Base-by-base conservation (phyloP, 2,888 invertebrate species). In the Amiota communis region DNA sequence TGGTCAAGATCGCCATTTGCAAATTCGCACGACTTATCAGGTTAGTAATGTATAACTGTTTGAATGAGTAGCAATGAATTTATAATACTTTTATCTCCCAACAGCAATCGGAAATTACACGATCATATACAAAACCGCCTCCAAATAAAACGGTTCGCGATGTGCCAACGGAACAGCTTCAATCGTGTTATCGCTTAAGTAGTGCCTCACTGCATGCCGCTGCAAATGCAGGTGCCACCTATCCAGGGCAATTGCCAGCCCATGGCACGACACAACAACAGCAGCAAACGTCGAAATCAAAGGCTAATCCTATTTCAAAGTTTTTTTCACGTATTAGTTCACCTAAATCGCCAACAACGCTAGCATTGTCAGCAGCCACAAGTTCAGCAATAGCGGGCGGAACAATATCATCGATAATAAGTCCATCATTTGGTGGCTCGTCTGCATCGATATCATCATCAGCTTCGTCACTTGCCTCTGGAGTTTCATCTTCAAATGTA, bases 121-220 rank as follows among this genome's bases (percentile, higher is more conserved):
- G 92, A 88, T 92, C 92, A 89, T 92, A 92, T 85, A 92, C 93
- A 80, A 92, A 92, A 89, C 92, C 93, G 85, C 93, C 93, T 83
- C 93, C 93, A 87, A 93, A 93, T 90, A 93, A 93, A 90, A 92
- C 92, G 89, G 92, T 93, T 89, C 92, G 92, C 91, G 93, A 93
- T 91, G 92, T 93, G 89, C 93, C 93, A 85, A 68, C 67, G 13
- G 67, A 68, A 23, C 67, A 68, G 13, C 67, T 68, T 47, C 59
- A 59, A 59, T 71, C 75, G 75, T 75, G 75, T 64, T 78, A 78
- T 70, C 75, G 78, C 63, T 74, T 77, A 20, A 80, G 75, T 71
- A 75, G 71, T 20, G 59, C 72, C 70, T 75, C 79, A 65, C 71
- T 79, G 74, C 76, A 74, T 71, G 79, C 77, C 46, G 79, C 80